phyloP scores from a whole-genome alignment of 2,797 vertebrate species.

The Manis javanica region DNA sequence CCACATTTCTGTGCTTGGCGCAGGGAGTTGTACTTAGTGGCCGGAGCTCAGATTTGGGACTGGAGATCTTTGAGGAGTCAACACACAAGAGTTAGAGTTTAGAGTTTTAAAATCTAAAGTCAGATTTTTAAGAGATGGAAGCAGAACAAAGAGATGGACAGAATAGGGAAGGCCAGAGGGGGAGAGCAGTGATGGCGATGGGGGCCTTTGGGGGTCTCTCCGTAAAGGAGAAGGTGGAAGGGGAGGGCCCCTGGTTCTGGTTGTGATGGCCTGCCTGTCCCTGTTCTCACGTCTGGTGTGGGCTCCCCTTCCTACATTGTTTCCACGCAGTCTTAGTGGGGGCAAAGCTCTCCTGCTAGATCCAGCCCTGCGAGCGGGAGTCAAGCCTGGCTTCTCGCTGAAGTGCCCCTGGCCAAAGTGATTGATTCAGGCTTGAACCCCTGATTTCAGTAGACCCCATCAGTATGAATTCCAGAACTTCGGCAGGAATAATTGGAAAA shows the following conservation, averaged over 20 bases:
- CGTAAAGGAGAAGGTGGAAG: not conserved
- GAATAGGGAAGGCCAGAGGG: not conserved
- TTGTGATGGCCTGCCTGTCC: too few relatives aligned
- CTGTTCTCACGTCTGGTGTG: not conserved
- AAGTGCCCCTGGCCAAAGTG: not conserved
- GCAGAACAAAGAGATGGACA: not conserved
- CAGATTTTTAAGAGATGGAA: not conserved
- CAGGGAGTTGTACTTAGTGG: not conserved
- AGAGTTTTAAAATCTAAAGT: not conserved
- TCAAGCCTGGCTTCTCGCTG: not conserved
- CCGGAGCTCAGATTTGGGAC: not conserved
- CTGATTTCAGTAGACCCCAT: not conserved
- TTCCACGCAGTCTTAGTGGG: not conserved
- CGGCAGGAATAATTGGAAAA: not conserved
- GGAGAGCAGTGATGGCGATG: not conserved
- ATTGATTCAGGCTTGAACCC: not conserved
- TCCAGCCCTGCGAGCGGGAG: not conserved
- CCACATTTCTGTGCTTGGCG: not conserved
- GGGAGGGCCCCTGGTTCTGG: not conserved
- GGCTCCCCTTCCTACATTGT: not conserved
- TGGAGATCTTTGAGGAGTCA: not conserved
- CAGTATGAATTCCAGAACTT: not conserved
- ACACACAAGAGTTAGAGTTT: not conserved
- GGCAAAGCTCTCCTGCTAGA: not conserved
- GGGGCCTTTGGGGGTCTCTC: not conserved